Conservation (phyloP, 2,113 vertebrate genomes). For the Nothocercus nigrocapillus region DNA sequence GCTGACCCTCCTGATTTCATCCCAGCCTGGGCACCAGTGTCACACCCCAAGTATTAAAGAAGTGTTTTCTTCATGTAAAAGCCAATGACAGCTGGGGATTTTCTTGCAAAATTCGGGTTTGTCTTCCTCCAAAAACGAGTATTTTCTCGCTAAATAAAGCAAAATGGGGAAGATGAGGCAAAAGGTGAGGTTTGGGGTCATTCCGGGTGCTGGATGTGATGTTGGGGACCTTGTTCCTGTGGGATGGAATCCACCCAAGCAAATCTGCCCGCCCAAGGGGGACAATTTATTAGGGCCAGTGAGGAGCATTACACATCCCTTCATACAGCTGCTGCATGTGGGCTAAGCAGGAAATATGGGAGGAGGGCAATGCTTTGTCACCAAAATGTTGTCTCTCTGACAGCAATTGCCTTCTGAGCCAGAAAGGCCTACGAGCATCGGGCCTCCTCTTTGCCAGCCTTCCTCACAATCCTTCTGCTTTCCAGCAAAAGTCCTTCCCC, state of each 20-base stretch:
- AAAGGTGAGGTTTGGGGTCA: neutral
- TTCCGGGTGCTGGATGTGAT: rapidly evolving
- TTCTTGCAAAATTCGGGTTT: neutral
- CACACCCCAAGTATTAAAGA: neutral
- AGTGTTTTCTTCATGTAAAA: neutral
- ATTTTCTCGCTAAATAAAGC: neutral
- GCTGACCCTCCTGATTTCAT: neutral
- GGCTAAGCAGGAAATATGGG: neutral
- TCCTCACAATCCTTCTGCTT: neutral
- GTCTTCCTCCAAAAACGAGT: neutral
- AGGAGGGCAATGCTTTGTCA: neutral
- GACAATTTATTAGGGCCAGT: neutral
- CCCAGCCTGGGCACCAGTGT: neutral
- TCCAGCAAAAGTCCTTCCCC: neutral
- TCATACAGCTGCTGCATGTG: neutral
- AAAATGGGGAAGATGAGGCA: neutral
- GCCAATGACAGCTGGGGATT: neutral
- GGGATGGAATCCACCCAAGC: neutral
- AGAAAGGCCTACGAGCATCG: neutral
- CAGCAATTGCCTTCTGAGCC: neutral
- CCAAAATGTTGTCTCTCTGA: neutral
- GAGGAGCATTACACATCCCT: slow-evolving; percentile 9
- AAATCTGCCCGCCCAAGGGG: neutral
- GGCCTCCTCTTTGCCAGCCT: neutral
- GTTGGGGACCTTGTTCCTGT: rapidly evolving